phyloP scores from a whole-genome alignment of 2,797 vertebrate species.

The Clarias laeviceps region DNA sequence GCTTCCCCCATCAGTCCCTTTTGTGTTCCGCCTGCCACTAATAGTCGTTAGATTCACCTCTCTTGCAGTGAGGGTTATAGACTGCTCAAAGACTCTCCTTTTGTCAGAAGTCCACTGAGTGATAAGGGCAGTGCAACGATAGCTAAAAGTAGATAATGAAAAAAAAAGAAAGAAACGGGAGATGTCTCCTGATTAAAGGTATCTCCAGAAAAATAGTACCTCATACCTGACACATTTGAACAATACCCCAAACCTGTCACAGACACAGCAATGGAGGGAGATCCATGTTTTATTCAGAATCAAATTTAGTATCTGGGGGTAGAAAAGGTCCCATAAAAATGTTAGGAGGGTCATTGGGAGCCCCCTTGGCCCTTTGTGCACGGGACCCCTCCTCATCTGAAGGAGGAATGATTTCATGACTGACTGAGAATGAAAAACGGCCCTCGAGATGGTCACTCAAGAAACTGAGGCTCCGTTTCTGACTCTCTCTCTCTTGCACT shows the following conservation, averaged over 20 bases:
- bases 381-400: conserved; percentile 54
- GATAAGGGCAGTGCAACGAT: conserved; percentile 63
- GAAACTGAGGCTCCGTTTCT: conserved; percentile 64
- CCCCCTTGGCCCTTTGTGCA: conserved; percentile 41
- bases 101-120: conserved; percentile 67
- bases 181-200: background rate
- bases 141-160: conserved; percentile 66
- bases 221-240: conserved; percentile 5
- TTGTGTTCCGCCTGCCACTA: conserved; percentile 77
- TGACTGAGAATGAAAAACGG: conserved; percentile 59
- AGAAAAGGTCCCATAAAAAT: conserved; percentile 65
- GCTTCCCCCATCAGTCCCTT: conserved; percentile 80
- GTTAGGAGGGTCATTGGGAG: conserved; percentile 57
- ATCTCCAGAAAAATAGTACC: conserved; percentile 45
- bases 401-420: conserved; percentile 62
- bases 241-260: background rate
- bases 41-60: conserved; percentile 80
- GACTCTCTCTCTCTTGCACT: conserved; percentile 44
- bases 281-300: conserved; percentile 63
- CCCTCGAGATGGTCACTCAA: conserved; percentile 52
- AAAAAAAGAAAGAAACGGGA: background rate
- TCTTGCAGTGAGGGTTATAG: conserved; percentile 77
- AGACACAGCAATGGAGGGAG: conserved; percentile 9
- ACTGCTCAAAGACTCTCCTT: conserved; percentile 74
- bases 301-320: conserved; percentile 61